Conservation (phyloP, 2,888 invertebrate genomes). For the Synanthedon formicaeformis region DNA sequence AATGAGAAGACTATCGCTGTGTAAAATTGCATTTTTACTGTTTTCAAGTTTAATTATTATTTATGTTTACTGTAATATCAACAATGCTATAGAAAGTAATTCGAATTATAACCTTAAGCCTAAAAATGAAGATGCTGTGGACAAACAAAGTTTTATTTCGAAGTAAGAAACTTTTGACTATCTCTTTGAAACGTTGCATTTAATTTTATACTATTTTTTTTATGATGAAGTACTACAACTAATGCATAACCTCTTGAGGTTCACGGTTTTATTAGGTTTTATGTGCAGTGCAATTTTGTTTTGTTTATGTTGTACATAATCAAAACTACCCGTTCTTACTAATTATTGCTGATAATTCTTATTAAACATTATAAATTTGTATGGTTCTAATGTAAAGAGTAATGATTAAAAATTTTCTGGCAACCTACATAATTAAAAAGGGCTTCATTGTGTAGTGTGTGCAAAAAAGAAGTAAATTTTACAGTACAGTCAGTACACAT, state of each 20-base stretch:
- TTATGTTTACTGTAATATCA: conserved; percentile 18
- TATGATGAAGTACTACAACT: no score
- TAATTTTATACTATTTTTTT: no score
- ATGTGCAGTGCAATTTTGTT: background rate
- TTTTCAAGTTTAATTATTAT: conserved; percentile 19
- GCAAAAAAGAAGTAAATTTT: no score
- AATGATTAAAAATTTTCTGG: no score
- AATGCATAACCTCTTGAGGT: background rate
- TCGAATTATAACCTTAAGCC: background rate
- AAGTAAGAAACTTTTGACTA: background rate
- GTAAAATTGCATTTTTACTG: conserved; percentile 21
- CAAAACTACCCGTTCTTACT: no score
- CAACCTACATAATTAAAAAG: no score
- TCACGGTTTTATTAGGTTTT: background rate
- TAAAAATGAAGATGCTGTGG: background rate
- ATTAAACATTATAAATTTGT: no score
- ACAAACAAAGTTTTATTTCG: background rate
- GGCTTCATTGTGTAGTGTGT: no score
- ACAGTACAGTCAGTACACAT: no score
- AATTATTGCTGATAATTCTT: no score
- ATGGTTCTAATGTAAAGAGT: no score
- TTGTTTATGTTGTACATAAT: background rate
- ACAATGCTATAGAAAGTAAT: background rate
- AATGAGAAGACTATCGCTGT: conserved; percentile 27
- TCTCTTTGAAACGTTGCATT: no score